phyloP scores from a whole-genome alignment of 92 coral and sea anemone genomes.

The Phenganax stokvisi region DNA sequence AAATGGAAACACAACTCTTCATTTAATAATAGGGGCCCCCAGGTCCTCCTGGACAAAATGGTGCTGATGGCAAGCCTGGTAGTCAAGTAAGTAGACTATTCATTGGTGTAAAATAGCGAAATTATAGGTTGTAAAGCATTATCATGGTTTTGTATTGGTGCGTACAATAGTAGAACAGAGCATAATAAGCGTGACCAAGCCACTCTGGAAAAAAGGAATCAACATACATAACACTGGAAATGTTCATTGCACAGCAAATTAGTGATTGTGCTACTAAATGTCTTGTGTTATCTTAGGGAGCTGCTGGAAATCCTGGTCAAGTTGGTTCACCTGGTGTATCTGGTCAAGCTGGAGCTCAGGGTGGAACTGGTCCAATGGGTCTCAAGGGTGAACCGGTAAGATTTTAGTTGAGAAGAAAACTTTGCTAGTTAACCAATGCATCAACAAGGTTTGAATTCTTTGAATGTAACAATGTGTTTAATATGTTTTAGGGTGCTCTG shows the following conservation, averaged over 20 bases:
- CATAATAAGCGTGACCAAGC: no score
- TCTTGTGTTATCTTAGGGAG: not conserved
- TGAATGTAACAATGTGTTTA: not conserved
- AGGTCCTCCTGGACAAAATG: slow-evolving; percentile 32
- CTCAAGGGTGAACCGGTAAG: slow-evolving; percentile 17
- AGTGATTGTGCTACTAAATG: not conserved
- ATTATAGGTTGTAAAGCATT: no score
- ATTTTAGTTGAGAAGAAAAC: not conserved
- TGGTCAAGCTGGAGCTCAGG: slow-evolving; percentile 3
- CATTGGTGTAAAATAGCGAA: not conserved
- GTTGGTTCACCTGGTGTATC: slow-evolving; percentile 15
- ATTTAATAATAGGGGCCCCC: slow-evolving; percentile 18
- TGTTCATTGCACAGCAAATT: not conserved
- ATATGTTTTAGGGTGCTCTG: slow-evolving; percentile 21
- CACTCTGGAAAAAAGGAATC: no score
- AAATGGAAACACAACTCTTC: not conserved
- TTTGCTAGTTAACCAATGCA: not conserved
- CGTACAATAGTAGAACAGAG: no score
- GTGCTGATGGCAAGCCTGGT: slow-evolving; percentile 27
- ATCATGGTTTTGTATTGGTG: no score
- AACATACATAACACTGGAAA: not conserved
- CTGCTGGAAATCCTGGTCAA: slow-evolving; percentile 17
- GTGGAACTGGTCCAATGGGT: slow-evolving; percentile 9
- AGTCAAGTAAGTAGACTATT: not conserved
- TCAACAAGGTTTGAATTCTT: no score